Conservation (phyloP, 2,113 vertebrate genomes). For the Paedocypris sp. region DNA sequence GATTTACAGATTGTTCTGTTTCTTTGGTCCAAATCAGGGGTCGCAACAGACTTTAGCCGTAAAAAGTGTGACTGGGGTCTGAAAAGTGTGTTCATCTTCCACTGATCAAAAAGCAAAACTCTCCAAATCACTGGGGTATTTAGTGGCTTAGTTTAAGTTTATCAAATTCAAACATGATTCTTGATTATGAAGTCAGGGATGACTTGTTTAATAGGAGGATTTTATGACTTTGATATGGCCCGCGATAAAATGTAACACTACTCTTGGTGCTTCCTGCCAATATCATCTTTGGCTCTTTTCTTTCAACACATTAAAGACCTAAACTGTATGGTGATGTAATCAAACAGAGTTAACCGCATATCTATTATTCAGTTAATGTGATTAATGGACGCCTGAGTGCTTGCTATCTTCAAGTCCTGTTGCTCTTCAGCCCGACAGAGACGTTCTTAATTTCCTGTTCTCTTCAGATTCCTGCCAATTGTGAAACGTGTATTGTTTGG, state of each 20-base stretch:
- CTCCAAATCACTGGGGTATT: constrained; percentile 12
- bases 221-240: neutral
- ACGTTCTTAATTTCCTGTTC: neutral
- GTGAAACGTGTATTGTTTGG: neutral
- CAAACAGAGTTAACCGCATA: neutral
- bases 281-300: neutral
- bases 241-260: neutral
- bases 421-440: neutral
- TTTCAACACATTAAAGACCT: neutral
- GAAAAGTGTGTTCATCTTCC: too few species aligned
- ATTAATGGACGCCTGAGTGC: constrained; percentile 10
- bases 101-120: constrained; percentile 23
- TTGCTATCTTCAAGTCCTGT: neutral
- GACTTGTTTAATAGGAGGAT: constrained; percentile 10
- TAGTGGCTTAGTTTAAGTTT: neutral
- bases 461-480: neutral
- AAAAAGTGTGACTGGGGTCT: too few species aligned
- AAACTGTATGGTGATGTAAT: constrained; percentile 1
- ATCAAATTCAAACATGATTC: neutral
- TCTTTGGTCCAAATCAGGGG: too few species aligned
- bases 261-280: neutral
- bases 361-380: neutral
- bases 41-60: too few species aligned
- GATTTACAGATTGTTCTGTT: too few species aligned
- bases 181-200: neutral